These are phyloP conservation scores for Molorchus minor DNA, from an alignment of 2,888 invertebrate genomes.

Conservation along the genomic window DNA sequence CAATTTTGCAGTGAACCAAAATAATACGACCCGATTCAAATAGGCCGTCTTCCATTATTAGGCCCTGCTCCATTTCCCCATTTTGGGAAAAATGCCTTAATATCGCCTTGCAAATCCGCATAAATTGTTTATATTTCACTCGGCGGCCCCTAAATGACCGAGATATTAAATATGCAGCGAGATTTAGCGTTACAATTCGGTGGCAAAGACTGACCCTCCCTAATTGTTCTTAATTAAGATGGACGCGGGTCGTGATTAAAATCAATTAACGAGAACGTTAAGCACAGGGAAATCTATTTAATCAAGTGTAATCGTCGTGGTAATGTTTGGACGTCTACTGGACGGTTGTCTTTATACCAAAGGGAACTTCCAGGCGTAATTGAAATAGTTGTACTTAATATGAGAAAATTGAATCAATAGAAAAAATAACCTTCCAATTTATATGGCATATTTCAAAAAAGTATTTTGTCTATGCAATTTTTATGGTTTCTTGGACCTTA, in stretches of 20 bases:
- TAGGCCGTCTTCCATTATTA: not conserved
- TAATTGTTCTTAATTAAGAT: slow-evolving; percentile 51
- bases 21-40: not conserved
- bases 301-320: slow-evolving; percentile 17
- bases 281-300: slow-evolving; percentile 25
- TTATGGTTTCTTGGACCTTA: too few relatives aligned
- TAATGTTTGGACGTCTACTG: too few relatives aligned
- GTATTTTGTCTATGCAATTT: too few relatives aligned
- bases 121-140: slow-evolving; percentile 18
- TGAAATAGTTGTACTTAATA: too few relatives aligned
- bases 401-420: too few relatives aligned
- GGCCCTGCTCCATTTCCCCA: not conserved
- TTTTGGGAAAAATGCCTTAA: slow-evolving; percentile 11
- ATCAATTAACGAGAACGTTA: slow-evolving; percentile 22
- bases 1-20: not conserved
- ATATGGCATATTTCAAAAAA: too few relatives aligned
- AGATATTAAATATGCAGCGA: slow-evolving; percentile 27
- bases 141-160: slow-evolving; percentile 2
- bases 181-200: slow-evolving; percentile 28
- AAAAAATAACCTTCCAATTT: too few relatives aligned
- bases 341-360: not conserved
- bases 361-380: too few relatives aligned
- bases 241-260: slow-evolving; percentile 41
- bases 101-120: slow-evolving; percentile 10
- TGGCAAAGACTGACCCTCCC: slow-evolving; percentile 41